Evolutionary conservation across 1,140 invertebrate species (phyloP).

Genomic region (Psilanteris sp.): DNA sequence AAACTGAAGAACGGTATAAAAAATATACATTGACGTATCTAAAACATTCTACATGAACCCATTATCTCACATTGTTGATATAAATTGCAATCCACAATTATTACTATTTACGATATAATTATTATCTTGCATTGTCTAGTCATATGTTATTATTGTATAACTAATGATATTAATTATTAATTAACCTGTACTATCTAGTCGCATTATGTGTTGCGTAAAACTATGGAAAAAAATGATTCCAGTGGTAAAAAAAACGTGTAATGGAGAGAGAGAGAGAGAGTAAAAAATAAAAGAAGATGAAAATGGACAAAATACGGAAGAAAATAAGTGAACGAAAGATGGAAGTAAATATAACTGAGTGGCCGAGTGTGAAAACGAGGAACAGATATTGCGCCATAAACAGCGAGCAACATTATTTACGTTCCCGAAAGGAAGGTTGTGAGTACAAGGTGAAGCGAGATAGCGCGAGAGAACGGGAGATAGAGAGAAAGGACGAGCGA

Average conservation of each 20-base stretch:
- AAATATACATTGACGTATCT: conserved; percentile 64
- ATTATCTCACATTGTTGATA: conserved; percentile 79
- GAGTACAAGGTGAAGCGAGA: conserved; percentile 32
- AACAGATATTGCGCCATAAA: conserved; percentile 51
- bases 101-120: conserved; percentile 81
- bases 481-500: conserved; percentile 26
- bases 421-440: conserved; percentile 53
- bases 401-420: conserved; percentile 41
- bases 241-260: conserved; percentile 56
- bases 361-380: conserved; percentile 59
- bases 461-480: conserved; percentile 29
- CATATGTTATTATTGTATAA: conserved; percentile 81
- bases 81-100: conserved; percentile 81
- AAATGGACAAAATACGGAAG: conserved; percentile 49
- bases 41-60: conserved; percentile 73
- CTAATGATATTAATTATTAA: conserved; percentile 81
- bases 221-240: conserved; percentile 63
- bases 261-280: conserved; percentile 63
- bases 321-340: conserved; percentile 29
- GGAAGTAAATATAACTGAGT: conserved; percentile 42
- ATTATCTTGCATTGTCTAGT: conserved; percentile 81
- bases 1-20: conserved; percentile 52
- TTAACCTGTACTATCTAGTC: conserved; percentile 80
- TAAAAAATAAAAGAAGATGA: conserved; percentile 41
- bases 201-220: conserved; percentile 80